phyloP scores from a whole-genome alignment of 2,113 vertebrate genomes.

The Psophia crepitans region DNA sequence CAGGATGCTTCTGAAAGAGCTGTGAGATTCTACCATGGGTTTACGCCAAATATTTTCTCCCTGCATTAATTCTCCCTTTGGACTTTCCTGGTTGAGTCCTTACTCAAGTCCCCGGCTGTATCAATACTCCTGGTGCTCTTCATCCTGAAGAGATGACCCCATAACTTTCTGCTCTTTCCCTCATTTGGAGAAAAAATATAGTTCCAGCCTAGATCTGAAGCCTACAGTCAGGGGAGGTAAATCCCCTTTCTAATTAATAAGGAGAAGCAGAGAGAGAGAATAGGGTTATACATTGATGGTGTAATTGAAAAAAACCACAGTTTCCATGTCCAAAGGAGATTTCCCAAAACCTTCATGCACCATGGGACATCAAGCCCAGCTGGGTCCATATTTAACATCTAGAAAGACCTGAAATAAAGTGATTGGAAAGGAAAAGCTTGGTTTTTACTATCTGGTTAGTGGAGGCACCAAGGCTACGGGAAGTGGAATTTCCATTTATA shows the following conservation, averaged over 20 bases:
- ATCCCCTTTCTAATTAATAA: neutral
- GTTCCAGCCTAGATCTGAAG: neutral
- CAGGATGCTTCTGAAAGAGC: neutral
- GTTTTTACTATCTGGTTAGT: neutral
- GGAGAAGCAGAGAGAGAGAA: neutral
- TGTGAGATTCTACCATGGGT: neutral
- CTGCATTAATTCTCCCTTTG: neutral
- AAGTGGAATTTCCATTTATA: neutral
- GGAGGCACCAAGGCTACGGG: too few relatives aligned
- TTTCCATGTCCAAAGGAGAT: neutral
- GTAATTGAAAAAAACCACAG: neutral
- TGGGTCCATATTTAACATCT: neutral
- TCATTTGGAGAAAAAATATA: neutral
- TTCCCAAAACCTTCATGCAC: neutral
- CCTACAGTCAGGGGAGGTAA: neutral
- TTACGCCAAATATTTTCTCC: neutral
- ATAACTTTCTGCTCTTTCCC: neutral
- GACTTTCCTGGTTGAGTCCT: neutral
- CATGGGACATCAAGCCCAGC: neutral
- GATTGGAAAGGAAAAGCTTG: neutral
- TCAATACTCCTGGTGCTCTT: fast-evolving
- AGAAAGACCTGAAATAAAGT: neutral
- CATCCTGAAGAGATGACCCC: neutral
- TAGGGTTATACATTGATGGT: neutral
- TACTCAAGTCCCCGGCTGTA: too few relatives aligned